Evolutionary conservation across 2,797 vertebrate genomes (phyloP), one percentile per base, ranked within the genome.

Genomic region (Xiphorhynchus erythropygius): DNA sequence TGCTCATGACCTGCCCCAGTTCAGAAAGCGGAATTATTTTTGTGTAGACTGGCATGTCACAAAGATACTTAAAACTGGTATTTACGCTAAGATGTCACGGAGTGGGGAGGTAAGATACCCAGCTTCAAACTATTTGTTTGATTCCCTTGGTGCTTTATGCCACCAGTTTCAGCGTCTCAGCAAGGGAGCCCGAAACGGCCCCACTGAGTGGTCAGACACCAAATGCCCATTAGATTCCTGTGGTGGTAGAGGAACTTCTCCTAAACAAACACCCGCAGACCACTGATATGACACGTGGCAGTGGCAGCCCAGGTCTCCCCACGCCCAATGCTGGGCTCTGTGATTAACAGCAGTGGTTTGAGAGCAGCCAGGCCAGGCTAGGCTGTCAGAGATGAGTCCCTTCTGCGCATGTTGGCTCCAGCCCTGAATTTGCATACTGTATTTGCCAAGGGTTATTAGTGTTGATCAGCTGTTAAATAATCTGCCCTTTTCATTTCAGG

Each of bases 401-500:
- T 83, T 82, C 0, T 5, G 89, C 19, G 4, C 21, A 11, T 3
- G 44, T 11, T 89, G 93, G 90, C 92, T 90, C 76, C 75, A n/a
- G 77, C 5, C 18, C 90, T 96, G 27, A 47, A 95, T 94, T 68
- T 94, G 90, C 95, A 90, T 94, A 64, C 77, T 74, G 94, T 87
- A 71, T 96, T 96, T 96, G 94, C 94, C 91, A 97, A 93, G 87
- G 93, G 94, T 95, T 96, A 97, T 97, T 96, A 96, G 91, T 93
- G 96, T 94, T 96, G 94, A 97, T 97, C 95, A 94, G 95, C 90
- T 96, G 96, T 94, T 96, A 96, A 97, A 95, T 96, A 94, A 96
- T 94, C 87, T 96, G 93, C 95, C 96, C 96, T 96, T 96, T 96
- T 95, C 91, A 93, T 96, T 96, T 94, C 93, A 89, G 93, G 67